Conservation (phyloP, 2,113 vertebrate genomes). For the Eira barbara region DNA sequence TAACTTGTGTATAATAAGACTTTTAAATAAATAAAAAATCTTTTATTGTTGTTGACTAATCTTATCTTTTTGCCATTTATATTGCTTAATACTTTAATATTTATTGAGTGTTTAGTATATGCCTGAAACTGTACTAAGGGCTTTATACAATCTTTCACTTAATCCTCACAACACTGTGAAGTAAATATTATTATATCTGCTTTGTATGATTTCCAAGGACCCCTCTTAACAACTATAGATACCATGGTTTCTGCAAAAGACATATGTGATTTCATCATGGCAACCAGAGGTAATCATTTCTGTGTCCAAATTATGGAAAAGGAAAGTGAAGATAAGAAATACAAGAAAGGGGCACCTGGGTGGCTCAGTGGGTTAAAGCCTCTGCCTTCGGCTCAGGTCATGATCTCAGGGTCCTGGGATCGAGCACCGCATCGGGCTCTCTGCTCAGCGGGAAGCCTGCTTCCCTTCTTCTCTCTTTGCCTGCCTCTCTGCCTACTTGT, state of each 20-base stretch:
- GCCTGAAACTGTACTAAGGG: not conserved
- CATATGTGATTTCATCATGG: not conserved
- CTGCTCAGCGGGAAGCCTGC: too few relatives aligned
- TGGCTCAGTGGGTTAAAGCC: too few relatives aligned
- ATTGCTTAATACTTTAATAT: not conserved
- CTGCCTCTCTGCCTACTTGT: too few relatives aligned
- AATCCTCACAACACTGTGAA: not conserved
- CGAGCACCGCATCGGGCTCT: too few relatives aligned
- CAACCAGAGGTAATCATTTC: not conserved
- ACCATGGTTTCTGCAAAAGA: not conserved
- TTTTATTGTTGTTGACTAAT: not conserved
- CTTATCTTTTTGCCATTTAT: not conserved
- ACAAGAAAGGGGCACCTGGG: too few relatives aligned
- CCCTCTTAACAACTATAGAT: not conserved
- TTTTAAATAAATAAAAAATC: not conserved
- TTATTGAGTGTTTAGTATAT: not conserved
- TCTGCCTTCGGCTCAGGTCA: too few relatives aligned
- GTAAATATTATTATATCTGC: not conserved
- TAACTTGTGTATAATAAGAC: not conserved
- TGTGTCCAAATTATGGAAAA: not conserved
- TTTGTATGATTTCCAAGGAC: not conserved
- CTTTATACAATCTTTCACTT: not conserved
- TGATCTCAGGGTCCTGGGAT: too few relatives aligned
- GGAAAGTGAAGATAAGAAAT: not conserved
- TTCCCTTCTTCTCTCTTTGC: too few relatives aligned